Evolutionary conservation across 2,888 invertebrate species (phyloP).

Genomic region (Tetheella fluctuosa): DNA sequence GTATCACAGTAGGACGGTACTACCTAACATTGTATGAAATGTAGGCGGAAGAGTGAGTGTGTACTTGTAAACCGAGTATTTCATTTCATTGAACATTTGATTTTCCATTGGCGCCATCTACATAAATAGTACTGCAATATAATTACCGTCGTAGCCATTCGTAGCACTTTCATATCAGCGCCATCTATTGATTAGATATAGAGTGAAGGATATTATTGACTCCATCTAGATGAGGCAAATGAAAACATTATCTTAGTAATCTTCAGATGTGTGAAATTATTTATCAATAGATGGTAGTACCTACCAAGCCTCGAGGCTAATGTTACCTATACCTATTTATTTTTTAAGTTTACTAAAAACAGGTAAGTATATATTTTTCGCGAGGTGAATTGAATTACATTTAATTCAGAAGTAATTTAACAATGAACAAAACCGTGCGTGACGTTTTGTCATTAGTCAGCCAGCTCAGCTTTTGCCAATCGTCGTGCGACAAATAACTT

Average conservation of each 20-base stretch:
- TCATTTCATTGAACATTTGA: conserved; percentile 1
- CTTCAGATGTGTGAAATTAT: not conserved
- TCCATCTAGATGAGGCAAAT: not conserved
- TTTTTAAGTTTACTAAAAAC: too few relatives aligned
- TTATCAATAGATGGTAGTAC: conserved; percentile 4
- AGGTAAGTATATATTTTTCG: too few relatives aligned
- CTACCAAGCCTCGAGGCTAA: too few relatives aligned
- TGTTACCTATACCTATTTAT: too few relatives aligned
- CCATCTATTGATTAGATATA: not conserved
- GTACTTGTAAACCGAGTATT: conserved; percentile 1
- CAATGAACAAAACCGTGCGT: too few relatives aligned
- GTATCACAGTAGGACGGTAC: conserved; percentile 32
- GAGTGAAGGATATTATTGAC: not conserved
- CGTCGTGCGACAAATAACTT: too few relatives aligned
- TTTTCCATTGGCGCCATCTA: conserved; percentile 5
- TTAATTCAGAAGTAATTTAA: too few relatives aligned
- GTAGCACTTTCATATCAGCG: not conserved
- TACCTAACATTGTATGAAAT: conserved; percentile 29
- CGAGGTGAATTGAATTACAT: too few relatives aligned
- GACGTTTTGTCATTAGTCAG: too few relatives aligned
- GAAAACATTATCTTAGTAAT: not conserved
- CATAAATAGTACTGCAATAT: not conserved
- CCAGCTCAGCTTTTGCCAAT: too few relatives aligned
- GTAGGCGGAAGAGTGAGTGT: conserved; percentile 39
- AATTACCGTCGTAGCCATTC: not conserved